phyloP scores from a whole-genome alignment of 2,888 invertebrate genomes.

The Stenodema calcarata region DNA sequence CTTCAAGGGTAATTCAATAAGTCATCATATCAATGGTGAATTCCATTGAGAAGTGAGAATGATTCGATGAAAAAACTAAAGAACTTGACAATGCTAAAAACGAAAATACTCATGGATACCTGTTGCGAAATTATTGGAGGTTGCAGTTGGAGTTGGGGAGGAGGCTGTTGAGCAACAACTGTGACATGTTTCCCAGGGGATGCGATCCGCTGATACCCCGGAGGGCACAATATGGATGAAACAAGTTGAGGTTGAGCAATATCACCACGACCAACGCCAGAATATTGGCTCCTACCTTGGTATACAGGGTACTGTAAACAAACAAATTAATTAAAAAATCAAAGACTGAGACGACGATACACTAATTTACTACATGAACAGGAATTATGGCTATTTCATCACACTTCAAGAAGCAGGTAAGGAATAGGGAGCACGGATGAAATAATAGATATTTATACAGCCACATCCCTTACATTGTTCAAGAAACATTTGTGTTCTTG shows the following conservation, averaged over 20 bases:
- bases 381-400: too few relatives aligned
- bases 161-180: constrained; percentile 69
- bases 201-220: constrained; percentile 81
- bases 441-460: too few relatives aligned
- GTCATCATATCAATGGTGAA: background rate
- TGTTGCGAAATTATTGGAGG: constrained; percentile 82
- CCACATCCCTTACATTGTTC: too few relatives aligned
- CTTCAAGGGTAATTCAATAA: too few relatives aligned
- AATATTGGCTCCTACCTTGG: constrained; percentile 75
- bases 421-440: too few relatives aligned
- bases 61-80: too few relatives aligned
- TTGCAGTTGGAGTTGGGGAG: constrained; percentile 75
- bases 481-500: too few relatives aligned
- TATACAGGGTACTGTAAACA: constrained; percentile 78
- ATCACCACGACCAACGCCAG: constrained; percentile 70
- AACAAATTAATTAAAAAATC: background rate
- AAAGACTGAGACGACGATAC: too few relatives aligned
- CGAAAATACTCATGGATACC: constrained; percentile 59
- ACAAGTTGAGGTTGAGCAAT: constrained; percentile 87
- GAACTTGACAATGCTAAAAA: too few relatives aligned
- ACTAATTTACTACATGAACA: too few relatives aligned
- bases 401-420: too few relatives aligned
- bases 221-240: constrained; percentile 91
- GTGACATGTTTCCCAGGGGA: constrained; percentile 76
- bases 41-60: too few relatives aligned